These are phyloP conservation scores for Limosa lapponica DNA, from an alignment of 2,797 vertebrate genomes.

Conservation along the genomic window DNA sequence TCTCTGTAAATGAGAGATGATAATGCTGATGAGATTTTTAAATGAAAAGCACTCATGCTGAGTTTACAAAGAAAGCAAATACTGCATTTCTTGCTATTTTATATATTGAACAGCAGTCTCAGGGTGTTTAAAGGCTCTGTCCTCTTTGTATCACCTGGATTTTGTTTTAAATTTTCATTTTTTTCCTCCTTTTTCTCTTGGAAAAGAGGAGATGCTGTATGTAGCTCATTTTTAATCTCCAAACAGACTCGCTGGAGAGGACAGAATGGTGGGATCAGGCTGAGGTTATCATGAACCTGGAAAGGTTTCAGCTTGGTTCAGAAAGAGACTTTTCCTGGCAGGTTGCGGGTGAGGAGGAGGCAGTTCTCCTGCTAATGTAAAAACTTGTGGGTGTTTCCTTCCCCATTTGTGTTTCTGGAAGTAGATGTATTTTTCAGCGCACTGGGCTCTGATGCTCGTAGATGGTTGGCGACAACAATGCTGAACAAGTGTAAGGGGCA, in stretches of 20 bases:
- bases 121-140: not conserved
- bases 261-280: not conserved
- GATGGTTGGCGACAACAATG: not conserved
- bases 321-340: not conserved
- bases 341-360: not conserved
- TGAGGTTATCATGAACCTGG: not conserved
- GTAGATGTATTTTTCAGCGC: not conserved
- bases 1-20: not conserved
- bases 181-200: not conserved
- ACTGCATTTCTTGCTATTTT: not conserved
- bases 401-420: not conserved
- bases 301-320: not conserved
- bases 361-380: not conserved
- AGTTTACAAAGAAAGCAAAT: not conserved
- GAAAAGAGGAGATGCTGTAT: not conserved
- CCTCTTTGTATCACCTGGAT: not conserved
- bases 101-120: not conserved
- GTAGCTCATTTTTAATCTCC: not conserved
- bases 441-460: not conserved
- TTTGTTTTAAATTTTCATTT: not conserved
- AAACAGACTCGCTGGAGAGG: not conserved
- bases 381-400: not conserved
- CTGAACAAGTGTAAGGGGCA: not conserved
- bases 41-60: not conserved
- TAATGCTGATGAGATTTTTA: not conserved